A percentile compares a stretch with the other conserved stretches of the same genome.
Conservation (phyloP, 1,140 invertebrate species). For the Adelges cooleyi region DNA sequence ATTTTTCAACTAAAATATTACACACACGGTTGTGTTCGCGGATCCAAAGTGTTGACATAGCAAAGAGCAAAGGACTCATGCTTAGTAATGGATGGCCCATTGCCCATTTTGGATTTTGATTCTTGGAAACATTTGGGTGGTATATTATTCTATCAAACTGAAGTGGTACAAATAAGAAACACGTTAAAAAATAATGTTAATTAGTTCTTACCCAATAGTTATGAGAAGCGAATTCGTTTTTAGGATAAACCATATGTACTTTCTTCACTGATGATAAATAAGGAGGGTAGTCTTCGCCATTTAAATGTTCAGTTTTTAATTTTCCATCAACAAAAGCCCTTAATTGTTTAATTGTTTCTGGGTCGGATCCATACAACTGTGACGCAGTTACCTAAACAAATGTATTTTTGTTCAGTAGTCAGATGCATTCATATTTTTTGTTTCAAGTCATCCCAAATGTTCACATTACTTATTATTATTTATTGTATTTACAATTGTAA, state of each 20-base stretch:
- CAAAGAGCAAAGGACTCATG: neutral
- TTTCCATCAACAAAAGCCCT: neutral
- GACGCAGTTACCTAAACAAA: neutral
- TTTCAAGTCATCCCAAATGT: too few species aligned
- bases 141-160: too few species aligned
- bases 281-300: neutral
- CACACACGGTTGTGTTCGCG: constrained; percentile 6
- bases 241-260: neutral
- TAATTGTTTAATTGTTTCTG: neutral
- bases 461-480: too few species aligned
- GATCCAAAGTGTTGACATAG: neutral
- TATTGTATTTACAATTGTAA: too few species aligned
- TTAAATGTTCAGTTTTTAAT: neutral
- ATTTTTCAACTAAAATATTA: neutral
- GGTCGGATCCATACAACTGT: neutral
- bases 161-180: too few species aligned
- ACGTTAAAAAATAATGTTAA: too few species aligned
- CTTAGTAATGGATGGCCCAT: neutral
- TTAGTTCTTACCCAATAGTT: too few species aligned
- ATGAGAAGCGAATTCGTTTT: neutral
- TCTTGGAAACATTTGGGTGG: too few species aligned
- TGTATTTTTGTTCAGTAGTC: too few species aligned
- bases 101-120: neutral
- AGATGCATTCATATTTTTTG: too few species aligned
- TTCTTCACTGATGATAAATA: neutral